Conservation (phyloP, 2,888 invertebrate genomes). For the Pseudococcus longispinus region DNA sequence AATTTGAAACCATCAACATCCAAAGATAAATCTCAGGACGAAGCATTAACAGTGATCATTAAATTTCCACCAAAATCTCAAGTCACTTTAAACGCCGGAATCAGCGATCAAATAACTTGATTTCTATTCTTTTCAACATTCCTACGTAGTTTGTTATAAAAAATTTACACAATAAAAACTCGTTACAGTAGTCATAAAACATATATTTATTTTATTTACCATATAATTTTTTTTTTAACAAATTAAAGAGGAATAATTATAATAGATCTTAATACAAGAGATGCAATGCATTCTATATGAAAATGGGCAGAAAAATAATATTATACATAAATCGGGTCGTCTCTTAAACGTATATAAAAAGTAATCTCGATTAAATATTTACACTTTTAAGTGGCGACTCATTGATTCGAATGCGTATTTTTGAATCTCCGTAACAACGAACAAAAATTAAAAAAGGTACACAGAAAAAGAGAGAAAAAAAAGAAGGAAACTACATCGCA, state of each 20-base stretch:
- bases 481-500: background rate
- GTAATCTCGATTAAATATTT: conserved; percentile 32
- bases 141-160: background rate
- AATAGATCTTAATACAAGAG: conserved; percentile 18
- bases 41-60: conserved; percentile 56
- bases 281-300: conserved; percentile 31
- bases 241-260: conserved; percentile 41
- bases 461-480: background rate
- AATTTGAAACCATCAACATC: background rate
- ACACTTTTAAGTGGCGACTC: conserved; percentile 26
- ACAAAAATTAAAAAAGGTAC: background rate
- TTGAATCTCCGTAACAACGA: background rate
- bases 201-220: conserved; percentile 5
- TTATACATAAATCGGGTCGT: background rate
- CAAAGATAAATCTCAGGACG: conserved; percentile 56
- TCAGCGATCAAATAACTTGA: conserved; percentile 57
- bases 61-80: conserved; percentile 57
- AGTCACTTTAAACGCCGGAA: conserved; percentile 62
- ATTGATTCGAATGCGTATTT: background rate
- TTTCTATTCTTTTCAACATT: background rate
- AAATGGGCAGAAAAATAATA: conserved; percentile 15
- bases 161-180: background rate
- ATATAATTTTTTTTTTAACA: conserved; percentile 35
- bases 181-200: conserved; percentile 3
- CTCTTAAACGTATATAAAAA: conserved; percentile 33